A percentile compares a stretch with the other conserved stretches of the same genome.
Conservation (phyloP, 2,888 invertebrate genomes). For the Agonopterix subpropinquella region DNA sequence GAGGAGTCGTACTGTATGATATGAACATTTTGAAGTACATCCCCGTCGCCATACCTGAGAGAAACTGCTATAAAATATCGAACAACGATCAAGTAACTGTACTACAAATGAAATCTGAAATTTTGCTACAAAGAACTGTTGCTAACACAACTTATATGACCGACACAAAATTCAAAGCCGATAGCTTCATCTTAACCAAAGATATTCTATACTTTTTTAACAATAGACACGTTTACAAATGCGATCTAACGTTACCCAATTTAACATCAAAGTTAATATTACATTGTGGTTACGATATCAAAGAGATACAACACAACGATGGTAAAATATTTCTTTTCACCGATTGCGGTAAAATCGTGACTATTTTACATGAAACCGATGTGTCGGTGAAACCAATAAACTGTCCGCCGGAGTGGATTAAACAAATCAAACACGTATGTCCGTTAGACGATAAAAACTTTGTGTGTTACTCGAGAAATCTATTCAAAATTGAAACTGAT, state of each 20-base stretch:
- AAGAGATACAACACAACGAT: constrained; percentile 40
- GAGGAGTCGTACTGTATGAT: constrained; percentile 48
- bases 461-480: constrained; percentile 52
- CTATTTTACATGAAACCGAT: constrained; percentile 23
- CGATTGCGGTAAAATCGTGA: constrained; percentile 49
- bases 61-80: constrained; percentile 41
- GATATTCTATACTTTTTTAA: constrained; percentile 40
- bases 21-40: constrained; percentile 42
- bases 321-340: constrained; percentile 41
- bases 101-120: constrained; percentile 37
- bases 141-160: constrained; percentile 24
- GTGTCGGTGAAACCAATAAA: constrained; percentile 27
- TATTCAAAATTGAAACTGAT: constrained; percentile 56
- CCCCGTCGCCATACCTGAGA: constrained; percentile 46
- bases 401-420: constrained; percentile 50
- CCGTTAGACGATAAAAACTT: constrained; percentile 49
- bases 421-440: constrained; percentile 44
- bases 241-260: constrained; percentile 31
- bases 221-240: constrained; percentile 42
- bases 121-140: constrained; percentile 43
- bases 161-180: constrained; percentile 47
- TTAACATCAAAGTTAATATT: constrained; percentile 36
- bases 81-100: constrained; percentile 44
- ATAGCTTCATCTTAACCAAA: constrained; percentile 41
- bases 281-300: constrained; percentile 46